Percentiles rank a stretch among this genome's conserved stretches.
Evolutionary conservation across 2,888 invertebrate species (phyloP).

Genomic region (Volucella inflata): DNA sequence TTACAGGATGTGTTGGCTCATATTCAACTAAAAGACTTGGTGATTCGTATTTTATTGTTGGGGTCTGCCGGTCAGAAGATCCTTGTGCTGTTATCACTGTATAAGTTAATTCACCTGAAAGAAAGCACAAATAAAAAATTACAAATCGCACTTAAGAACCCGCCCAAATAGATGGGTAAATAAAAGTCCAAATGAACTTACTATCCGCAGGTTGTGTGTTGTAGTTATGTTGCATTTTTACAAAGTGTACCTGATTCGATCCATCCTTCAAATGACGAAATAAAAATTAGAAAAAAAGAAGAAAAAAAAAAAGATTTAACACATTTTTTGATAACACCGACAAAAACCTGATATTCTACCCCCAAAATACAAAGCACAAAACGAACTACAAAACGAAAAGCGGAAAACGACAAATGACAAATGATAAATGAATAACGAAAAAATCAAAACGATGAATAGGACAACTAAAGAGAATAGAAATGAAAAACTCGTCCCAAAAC

Average conservation of each 20-base stretch:
- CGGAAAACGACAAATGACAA: constrained; percentile 3
- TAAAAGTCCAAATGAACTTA: constrained; percentile 75
- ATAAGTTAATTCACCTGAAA: constrained; percentile 80
- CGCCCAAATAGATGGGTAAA: not conserved
- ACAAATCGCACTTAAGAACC: too few species aligned
- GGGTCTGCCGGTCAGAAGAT: constrained; percentile 63
- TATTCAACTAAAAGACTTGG: constrained; percentile 65
- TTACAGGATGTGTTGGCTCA: constrained; percentile 72
- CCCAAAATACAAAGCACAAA: not conserved
- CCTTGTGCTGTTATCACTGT: constrained; percentile 80
- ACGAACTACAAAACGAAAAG: not conserved
- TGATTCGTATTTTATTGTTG: constrained; percentile 77
- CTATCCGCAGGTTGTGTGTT: constrained; percentile 81
- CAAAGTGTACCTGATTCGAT: constrained; percentile 81
- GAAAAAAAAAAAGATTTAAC: constrained; percentile 36
- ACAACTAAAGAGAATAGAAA: constrained; percentile 13
- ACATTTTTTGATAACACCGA: constrained; percentile 43
- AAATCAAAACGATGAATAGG: constrained; percentile 2
- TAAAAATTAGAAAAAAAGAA: not conserved
- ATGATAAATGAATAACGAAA: not conserved
- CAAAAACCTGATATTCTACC: constrained; percentile 46
- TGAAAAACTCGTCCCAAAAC: constrained; percentile 54
- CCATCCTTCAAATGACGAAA: constrained; percentile 77
- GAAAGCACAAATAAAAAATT: not conserved
- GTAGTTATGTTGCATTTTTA: constrained; percentile 81